Evolutionary conservation across 2,113 vertebrate genomes (phyloP).

Genomic region (Microtus montanus): DNA sequence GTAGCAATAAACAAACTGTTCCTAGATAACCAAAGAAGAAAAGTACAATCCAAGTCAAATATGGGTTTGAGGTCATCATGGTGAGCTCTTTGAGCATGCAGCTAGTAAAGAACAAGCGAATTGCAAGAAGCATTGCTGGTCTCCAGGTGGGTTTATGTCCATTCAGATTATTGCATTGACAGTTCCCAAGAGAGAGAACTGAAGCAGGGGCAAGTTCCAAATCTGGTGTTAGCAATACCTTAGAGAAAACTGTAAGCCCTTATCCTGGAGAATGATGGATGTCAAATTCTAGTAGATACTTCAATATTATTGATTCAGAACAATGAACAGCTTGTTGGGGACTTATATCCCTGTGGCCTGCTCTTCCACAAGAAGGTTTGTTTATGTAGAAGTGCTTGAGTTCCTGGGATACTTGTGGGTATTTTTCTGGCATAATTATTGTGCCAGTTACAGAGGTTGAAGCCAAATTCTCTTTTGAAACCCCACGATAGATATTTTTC

Average conservation of each 20-base stretch:
- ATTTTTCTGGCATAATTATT: neutral
- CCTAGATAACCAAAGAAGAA: slow-evolving; percentile 38
- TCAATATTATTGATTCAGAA: slow-evolving; percentile 8
- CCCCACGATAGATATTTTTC: neutral
- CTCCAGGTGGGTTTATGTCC: slow-evolving; percentile 25
- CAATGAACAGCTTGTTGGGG: neutral
- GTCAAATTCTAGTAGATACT: neutral
- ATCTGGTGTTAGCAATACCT: slow-evolving; percentile 1
- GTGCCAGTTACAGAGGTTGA: neutral
- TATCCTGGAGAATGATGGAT: neutral
- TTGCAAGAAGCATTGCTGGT: neutral
- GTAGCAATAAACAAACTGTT: slow-evolving; percentile 22
- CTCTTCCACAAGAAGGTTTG: neutral
- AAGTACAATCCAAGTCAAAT: neutral
- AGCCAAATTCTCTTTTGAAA: slow-evolving; percentile 10
- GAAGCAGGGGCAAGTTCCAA: neutral
- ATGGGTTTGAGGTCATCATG: neutral
- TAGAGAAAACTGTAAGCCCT: slow-evolving; percentile 19
- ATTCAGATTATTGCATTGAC: neutral
- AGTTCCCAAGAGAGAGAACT: neutral
- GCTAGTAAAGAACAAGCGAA: neutral
- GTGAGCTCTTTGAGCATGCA: neutral
- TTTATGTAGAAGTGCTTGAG: slow-evolving; percentile 6
- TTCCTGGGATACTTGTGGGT: neutral
- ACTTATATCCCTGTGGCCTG: neutral